Percentiles rank a stretch among this genome's conserved stretches.
phyloP scores from a whole-genome alignment of 2,797 vertebrate species.

The Echeneis naucrates region DNA sequence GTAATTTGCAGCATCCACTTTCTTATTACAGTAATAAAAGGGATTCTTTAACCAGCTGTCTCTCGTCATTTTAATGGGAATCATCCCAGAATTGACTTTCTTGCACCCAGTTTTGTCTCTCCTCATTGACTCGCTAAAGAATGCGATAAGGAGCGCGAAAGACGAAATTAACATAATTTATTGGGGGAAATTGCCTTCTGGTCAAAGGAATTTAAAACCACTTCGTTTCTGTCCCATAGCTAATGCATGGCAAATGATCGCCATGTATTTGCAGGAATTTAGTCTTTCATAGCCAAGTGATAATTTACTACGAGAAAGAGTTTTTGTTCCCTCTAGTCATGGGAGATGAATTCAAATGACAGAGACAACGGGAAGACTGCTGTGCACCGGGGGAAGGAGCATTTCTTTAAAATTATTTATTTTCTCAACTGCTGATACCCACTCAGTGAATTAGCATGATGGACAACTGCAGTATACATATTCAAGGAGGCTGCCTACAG shows the following conservation, averaged over 20 bases:
- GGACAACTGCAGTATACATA: conserved; percentile 61
- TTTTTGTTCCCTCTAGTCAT: conserved; percentile 64
- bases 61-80: conserved; percentile 61
- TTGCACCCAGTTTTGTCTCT: conserved; percentile 68
- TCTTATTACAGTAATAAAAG: conserved; percentile 44
- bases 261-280: conserved; percentile 68
- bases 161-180: conserved; percentile 81
- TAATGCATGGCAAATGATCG: conserved; percentile 76
- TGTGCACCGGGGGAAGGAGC: conserved; percentile 52
- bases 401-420: conserved; percentile 71
- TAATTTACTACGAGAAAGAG: conserved; percentile 70
- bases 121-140: conserved; percentile 75
- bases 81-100: conserved; percentile 66
- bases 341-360: conserved; percentile 77
- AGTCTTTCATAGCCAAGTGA: conserved; percentile 69
- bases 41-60: conserved; percentile 54
- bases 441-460: conserved; percentile 69
- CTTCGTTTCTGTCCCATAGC: conserved; percentile 75
- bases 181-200: conserved; percentile 80
- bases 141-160: conserved; percentile 69
- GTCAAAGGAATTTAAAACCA: conserved; percentile 79
- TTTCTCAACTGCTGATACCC: conserved; percentile 59
- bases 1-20: conserved; percentile 43
- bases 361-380: conserved; percentile 56
- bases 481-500: conserved; percentile 46